Percentiles rank a stretch among this genome's conserved stretches.
Evolutionary conservation across 2,113 vertebrate genomes (phyloP).

Genomic region (Mustela nigripes): DNA sequence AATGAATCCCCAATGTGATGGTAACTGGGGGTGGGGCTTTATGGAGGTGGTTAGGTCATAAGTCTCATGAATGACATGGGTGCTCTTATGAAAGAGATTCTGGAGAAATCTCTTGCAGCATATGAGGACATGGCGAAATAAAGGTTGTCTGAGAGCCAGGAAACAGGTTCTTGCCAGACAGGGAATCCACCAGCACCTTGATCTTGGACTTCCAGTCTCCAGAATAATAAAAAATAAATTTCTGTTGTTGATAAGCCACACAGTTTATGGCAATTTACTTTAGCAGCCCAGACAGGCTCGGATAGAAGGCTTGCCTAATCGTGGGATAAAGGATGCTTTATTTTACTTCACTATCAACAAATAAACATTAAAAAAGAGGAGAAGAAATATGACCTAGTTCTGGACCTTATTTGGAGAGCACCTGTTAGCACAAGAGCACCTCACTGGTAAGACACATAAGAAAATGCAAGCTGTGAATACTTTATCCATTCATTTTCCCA

Average conservation of each 20-base stretch:
- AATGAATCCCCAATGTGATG: neutral
- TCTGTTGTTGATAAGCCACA: neutral
- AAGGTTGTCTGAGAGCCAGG: neutral
- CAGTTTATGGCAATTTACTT: neutral
- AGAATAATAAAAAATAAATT: neutral
- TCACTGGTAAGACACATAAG: neutral
- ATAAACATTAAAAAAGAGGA: neutral
- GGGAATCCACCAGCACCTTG: neutral
- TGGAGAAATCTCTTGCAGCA: neutral
- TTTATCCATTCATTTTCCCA: neutral
- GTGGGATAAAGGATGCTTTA: neutral
- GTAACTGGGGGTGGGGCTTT: neutral
- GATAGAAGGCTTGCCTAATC: neutral
- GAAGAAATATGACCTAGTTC: neutral
- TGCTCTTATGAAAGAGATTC: neutral
- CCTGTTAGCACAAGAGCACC: neutral
- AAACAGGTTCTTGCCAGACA: neutral
- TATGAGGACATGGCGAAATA: neutral
- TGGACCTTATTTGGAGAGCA: neutral
- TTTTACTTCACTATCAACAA: neutral
- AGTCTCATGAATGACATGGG: neutral
- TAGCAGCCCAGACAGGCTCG: neutral
- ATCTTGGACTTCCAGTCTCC: neutral
- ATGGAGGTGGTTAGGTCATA: neutral
- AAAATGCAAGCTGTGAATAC: neutral